A percentile compares a stretch with the other conserved stretches of the same genome.
These are phyloP conservation scores for Diadema setosum DNA, from an alignment of 35 echinoderm and acorn worm genomes.

Conservation along the genomic window DNA sequence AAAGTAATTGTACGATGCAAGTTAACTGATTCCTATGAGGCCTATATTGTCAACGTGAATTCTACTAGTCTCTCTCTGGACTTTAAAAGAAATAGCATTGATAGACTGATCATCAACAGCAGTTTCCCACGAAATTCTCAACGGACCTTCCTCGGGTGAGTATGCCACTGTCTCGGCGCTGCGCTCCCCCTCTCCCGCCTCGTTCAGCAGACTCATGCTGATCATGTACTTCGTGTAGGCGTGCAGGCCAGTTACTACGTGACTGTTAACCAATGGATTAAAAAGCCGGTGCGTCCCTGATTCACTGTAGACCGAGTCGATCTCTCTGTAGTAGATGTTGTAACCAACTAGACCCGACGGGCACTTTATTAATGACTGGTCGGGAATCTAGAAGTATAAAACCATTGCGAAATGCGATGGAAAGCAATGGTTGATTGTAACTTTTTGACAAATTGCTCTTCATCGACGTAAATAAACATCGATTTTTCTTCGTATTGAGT, in stretches of 20 bases:
- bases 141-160: not conserved
- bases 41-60: no score
- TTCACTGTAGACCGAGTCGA: not conserved
- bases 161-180: not conserved
- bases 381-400: not conserved
- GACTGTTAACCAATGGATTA: not conserved
- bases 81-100: no score
- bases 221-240: conserved; percentile 3
- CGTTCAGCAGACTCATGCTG: not conserved
- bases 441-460: no score
- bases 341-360: not conserved
- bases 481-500: no score
- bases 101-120: no score
- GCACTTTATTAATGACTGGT: not conserved
- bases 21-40: no score
- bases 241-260: conserved; percentile 8
- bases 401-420: no score
- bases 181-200: not conserved
- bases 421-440: no score
- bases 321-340: conserved; percentile 3
- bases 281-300: not conserved
- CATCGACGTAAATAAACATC: no score
- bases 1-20: no score
- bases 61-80: no score
- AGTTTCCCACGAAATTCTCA: not conserved